Evolutionary conservation across 2,797 vertebrate genomes (phyloP).

Genomic region (Danionella dracula): DNA sequence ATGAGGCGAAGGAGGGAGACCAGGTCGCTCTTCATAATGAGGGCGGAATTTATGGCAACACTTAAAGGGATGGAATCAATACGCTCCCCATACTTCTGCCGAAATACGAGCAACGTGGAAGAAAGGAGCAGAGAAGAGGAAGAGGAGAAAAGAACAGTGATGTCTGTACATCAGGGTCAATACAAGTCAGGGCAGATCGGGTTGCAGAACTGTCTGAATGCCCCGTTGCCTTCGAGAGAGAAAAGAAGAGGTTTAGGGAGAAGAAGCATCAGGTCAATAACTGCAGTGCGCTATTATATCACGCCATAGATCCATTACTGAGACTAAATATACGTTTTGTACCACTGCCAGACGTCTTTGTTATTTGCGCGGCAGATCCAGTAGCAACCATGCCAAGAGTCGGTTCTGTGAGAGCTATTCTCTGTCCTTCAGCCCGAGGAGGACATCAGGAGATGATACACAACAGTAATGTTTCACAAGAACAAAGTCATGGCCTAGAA

Average conservation of each 20-base stretch:
- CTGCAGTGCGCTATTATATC: conserved; percentile 41
- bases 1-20: conserved; percentile 12
- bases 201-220: conserved; percentile 50
- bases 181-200: conserved; percentile 53
- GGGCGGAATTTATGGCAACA: conserved; percentile 72
- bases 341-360: conserved; percentile 31
- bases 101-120: conserved; percentile 42
- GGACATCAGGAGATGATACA: conserved; percentile 28
- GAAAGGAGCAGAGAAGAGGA: conserved; percentile 22
- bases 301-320: conserved; percentile 32
- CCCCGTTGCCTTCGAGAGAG: conserved; percentile 31
- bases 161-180: conserved; percentile 46
- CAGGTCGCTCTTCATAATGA: conserved; percentile 62
- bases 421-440: conserved; percentile 29
- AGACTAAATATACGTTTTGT: conserved; percentile 35
- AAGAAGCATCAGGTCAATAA: conserved; percentile 47
- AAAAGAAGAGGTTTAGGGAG: conserved; percentile 17
- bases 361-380: conserved; percentile 23
- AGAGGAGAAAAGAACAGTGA: conserved; percentile 30
- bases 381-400: not conserved
- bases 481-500: conserved; percentile 17
- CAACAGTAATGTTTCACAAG: conserved; percentile 17
- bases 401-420: conserved; percentile 1
- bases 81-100: conserved; percentile 39
- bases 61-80: conserved; percentile 72